Evolutionary conservation across 1,140 invertebrate genomes (phyloP).

Genomic region (Globodera ellingtonae): DNA sequence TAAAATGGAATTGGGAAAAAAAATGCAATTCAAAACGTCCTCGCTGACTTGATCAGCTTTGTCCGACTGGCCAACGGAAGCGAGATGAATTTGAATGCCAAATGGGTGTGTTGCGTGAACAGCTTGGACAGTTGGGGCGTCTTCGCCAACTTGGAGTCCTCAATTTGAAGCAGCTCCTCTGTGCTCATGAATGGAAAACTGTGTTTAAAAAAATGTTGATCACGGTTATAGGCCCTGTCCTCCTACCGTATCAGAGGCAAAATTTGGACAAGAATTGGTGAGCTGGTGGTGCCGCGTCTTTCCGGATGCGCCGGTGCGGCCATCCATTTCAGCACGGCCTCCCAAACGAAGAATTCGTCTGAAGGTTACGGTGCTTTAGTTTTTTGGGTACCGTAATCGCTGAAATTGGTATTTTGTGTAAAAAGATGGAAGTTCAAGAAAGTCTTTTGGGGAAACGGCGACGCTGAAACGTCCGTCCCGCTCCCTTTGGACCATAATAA

Average conservation of each 20-base stretch:
- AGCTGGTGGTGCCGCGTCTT: conserved; percentile 56
- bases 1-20: too few relatives aligned
- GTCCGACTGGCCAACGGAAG: conserved; percentile 65
- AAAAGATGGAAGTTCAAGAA: conserved; percentile 44
- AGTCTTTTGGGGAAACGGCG: background rate
- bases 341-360: conserved; percentile 59
- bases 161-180: conserved; percentile 66
- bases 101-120: conserved; percentile 65
- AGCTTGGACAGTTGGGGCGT: conserved; percentile 54
- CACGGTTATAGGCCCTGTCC: background rate
- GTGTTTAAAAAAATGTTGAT: conserved; percentile 7
- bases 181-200: conserved; percentile 68
- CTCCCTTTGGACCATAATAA: too few relatives aligned
- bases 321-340: conserved; percentile 52
- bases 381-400: background rate
- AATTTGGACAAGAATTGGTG: conserved; percentile 58
- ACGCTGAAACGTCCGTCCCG: too few relatives aligned
- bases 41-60: conserved; percentile 34
- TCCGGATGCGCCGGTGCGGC: conserved; percentile 58
- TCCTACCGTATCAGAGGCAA: conserved; percentile 52
- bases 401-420: background rate
- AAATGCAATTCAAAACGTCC: background rate
- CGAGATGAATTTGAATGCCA: conserved; percentile 68
- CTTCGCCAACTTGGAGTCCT: conserved; percentile 60
- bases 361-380: conserved; percentile 55